Conservation (phyloP, 1,140 invertebrate species). For the Sitobion miscanthi region DNA sequence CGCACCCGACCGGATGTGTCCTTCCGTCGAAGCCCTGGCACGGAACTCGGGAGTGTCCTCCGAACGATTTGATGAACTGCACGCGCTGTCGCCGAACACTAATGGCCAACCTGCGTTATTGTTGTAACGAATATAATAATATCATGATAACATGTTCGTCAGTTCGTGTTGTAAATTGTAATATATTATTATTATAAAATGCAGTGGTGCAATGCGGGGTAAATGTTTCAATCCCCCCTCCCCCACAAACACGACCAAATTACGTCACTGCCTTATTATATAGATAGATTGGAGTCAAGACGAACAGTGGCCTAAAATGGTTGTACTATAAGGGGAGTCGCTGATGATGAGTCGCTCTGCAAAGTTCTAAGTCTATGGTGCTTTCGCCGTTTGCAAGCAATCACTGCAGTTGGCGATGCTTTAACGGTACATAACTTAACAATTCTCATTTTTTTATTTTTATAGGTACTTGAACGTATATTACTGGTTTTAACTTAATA, state of each 20-base stretch:
- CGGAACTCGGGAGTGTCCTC: conserved; percentile 65
- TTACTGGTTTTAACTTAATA: not conserved
- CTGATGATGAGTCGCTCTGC: too few relatives aligned
- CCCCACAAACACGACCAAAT: too few relatives aligned
- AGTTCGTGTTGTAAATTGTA: not conserved
- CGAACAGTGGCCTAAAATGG: not conserved
- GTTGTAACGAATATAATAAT: not conserved
- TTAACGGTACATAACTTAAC: not conserved
- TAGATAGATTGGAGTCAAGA: too few relatives aligned
- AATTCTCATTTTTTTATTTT: not conserved
- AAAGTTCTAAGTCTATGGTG: not conserved
- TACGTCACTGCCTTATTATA: too few relatives aligned
- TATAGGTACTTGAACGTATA: not conserved
- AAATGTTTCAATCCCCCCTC: too few relatives aligned
- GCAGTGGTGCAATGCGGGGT: too few relatives aligned
- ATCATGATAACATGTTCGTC: not conserved
- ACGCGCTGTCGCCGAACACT: conserved; percentile 29
- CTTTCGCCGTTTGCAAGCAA: not conserved
- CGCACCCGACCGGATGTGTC: conserved; percentile 59
- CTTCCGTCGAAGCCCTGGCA: conserved; percentile 70
- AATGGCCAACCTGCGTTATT: conserved; percentile 43
- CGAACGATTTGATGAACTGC: not conserved
- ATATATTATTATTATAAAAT: not conserved
- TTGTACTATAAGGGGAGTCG: not conserved
- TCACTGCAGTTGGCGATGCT: not conserved